Base-by-base conservation (phyloP, 2,888 invertebrate species). In the Adela reaumurella region DNA sequence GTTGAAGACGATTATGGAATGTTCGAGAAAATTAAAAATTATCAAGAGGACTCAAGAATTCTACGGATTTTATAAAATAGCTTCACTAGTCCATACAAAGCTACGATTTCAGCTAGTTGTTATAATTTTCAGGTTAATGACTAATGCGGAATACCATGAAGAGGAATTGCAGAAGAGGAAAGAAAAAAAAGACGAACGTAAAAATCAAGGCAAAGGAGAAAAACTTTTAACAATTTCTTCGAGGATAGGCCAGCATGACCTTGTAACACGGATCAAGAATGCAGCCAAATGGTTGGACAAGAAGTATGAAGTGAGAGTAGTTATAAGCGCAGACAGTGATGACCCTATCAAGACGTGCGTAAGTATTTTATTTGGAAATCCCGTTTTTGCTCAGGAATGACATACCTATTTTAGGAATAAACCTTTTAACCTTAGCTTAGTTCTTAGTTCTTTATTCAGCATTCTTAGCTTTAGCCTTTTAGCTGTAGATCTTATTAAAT, bases 281-380 rank as follows among this genome's bases (percentile, higher is more conserved):
- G 83, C 88, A 56, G 53, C 68, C 1, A 89, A 88, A 67, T 83
- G 88, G 74, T 58, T 88, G 6, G 68, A 69, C n/a, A 89, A 88
- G 58, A 78, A 77, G 8, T 82, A 83, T 68, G 87, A 88, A 73
- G 83, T 89, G 3, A 72, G 76, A 61, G 70, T 86, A 45, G 67
- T 83, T 28, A 78, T 87, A 49, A 70, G 74, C 57, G 82, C 81
- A 14, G 76, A 77, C 51, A 65, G 63, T 50, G 54, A 56, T 45
- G 70, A 68, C 55, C 68, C 68, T 58, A 69, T 58, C 46, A 64
- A 60, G 60, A 54, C 66, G 8, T 24, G 24, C 8, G 24, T 24
- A 59, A 62, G 50, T 73, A 64, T 68, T 66, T 44, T 51, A 20
- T 11, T 49, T 16, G 42, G n/a, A n/a, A n/a, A n/a, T n/a, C n/a